phyloP scores from a whole-genome alignment of 2,888 invertebrate species.

The Xanthorhoe designata region DNA sequence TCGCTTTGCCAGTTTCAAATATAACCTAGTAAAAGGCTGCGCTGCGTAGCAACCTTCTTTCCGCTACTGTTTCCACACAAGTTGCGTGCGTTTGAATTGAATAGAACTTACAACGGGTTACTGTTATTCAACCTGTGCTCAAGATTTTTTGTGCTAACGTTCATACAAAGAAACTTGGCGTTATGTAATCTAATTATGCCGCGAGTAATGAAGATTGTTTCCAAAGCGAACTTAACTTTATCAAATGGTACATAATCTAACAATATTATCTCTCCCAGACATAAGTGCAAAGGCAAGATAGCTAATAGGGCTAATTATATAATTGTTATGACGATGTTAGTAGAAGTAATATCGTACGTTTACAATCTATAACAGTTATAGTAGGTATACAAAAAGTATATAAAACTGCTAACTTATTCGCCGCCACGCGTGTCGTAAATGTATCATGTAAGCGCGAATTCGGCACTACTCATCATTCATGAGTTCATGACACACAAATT shows the following conservation, averaged over 20 bases:
- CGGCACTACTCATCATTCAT: conserved; percentile 55
- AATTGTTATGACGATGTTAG: conserved; percentile 18
- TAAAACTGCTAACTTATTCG: conserved; percentile 17
- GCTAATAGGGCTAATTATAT: conserved; percentile 18
- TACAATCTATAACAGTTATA: not conserved
- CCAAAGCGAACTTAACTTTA: conserved; percentile 22
- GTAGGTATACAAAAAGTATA: not conserved
- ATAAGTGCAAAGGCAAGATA: conserved; percentile 16
- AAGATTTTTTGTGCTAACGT: conserved; percentile 38
- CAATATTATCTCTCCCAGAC: conserved; percentile 21
- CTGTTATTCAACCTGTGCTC: conserved; percentile 45
- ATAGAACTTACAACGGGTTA: conserved; percentile 45
- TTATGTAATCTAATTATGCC: conserved; percentile 42
- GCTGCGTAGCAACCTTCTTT: conserved; percentile 48
- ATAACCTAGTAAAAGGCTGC: conserved; percentile 46
- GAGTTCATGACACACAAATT: conserved; percentile 60
- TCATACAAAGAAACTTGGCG: conserved; percentile 41
- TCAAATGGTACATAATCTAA: conserved; percentile 16
- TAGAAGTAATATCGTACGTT: not conserved
- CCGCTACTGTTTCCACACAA: conserved; percentile 47
- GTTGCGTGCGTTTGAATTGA: conserved; percentile 48
- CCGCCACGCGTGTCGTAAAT: conserved; percentile 35
- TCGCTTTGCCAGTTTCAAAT: conserved; percentile 51
- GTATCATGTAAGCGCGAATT: conserved; percentile 43
- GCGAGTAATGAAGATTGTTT: conserved; percentile 38